Base-by-base conservation (phyloP, 2,797 vertebrate genomes). In the Fratercula arctica region DNA sequence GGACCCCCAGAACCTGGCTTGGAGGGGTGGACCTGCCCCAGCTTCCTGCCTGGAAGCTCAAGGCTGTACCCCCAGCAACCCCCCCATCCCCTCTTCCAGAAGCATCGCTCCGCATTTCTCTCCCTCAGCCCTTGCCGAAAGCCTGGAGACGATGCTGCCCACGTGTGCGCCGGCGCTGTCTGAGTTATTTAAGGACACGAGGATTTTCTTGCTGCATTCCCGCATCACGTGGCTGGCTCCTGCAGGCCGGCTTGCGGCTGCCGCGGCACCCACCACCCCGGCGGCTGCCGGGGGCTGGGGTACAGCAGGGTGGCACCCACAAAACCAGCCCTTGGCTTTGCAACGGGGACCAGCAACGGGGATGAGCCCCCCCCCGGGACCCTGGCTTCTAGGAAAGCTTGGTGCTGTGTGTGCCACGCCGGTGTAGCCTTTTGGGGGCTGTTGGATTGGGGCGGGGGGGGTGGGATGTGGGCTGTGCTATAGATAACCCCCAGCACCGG, bases 171-270 rank as follows among this genome's bases (percentile, higher is more conserved):
- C 85, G 72, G 93, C 92, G 75, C 93, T 96, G 94, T 86, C 91
- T 85, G 95, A 93, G 95, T 97, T 94, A 95, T 96, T 95, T 96
- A 93, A 95, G 96, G 95, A 96, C 96, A 93, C 26, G 31, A 81
- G 87, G 94, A 92, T 95, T 92, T 90, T 93, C 91, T 94, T 89
- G 92, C 96, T 95, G 95, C 95, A 94, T 95, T 95, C 94, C 87
- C 2, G 0, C 0, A 0, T 94, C 92, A 94, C 69, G 45, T 94
- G 95, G 89, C 84, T 87, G 1, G 3, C 35, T 77, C 63, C 45
- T 85, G 91, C 94, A 87, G 94, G 80, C 57, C 4, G 3, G 78
- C 66, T 56, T 79, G 78, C 9, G 51, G 81, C 73, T 54, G 69
- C 66, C 4, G 4, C 12, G 6, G 59, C 46, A 48, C 74, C 68